Evolutionary conservation across 2,113 vertebrate genomes (phyloP), one percentile per base, ranked within the genome.

Genomic region (Eonycteris spelaea): DNA sequence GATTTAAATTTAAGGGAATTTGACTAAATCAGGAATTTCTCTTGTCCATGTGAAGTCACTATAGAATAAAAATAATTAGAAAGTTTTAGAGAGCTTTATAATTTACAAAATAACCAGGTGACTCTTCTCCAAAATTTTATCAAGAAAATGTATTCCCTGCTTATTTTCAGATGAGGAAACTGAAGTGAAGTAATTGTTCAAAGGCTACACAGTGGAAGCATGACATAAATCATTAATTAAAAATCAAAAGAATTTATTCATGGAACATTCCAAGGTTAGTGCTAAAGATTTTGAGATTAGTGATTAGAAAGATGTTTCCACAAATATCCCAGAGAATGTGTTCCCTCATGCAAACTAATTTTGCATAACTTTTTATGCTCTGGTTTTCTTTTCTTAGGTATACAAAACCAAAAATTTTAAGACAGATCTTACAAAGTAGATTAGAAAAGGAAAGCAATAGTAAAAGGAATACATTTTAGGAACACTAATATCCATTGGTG

Each of bases 161-260:
- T 74, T 55, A 63, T 86, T 95, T 94, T 78, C 75, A 95, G 63
- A 95, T 12, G 45, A 86, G 51, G 28, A 91, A 77, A 63, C 33
- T 65, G 16, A 91, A 86, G 74, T 65, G 67, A 90, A 85, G 26
- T 33, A 91, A 95, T 30, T 77, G 68, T 88, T 63, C 57, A 82
- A 94, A 90, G 14, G 4, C 13, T 83, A 84, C 35, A 63, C 45
- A 80, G 53, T 48, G 38, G 75, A 92, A 86, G 87, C 16, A 90
- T 83, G 43, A 91, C 86, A 91, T 86, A 96, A 94, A 38, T 92
- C 80, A 63, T 59, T 90, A 93, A 90, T 91, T 90, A 33, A 55
- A 92, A 94, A 75, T 30, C 45, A 70, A 90, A 92, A 84, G 28
- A 95, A 87, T 87, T 70, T 59, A 79, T 70, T 86, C 92, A 57